Conservation (phyloP, 2,113 vertebrate species). For the Poecilia latipinna region DNA sequence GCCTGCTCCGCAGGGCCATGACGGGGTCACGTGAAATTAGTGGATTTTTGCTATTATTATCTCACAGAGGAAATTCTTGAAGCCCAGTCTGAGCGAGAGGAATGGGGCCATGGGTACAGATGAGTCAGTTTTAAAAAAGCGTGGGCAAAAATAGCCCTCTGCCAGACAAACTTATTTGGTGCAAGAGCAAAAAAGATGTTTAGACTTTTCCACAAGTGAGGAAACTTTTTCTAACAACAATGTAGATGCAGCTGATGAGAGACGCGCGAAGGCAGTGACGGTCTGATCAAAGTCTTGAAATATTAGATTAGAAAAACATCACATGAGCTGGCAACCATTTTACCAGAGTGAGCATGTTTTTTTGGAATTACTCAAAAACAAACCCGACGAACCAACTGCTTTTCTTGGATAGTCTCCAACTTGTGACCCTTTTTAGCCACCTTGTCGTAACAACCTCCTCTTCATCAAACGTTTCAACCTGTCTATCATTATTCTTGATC, state of each 20-base stretch:
- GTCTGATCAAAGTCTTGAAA: constrained; percentile 52
- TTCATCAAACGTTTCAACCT: background rate
- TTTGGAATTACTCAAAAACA: constrained; percentile 46
- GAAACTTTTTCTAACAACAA: constrained; percentile 16
- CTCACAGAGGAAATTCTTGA: constrained; percentile 70
- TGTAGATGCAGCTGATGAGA: constrained; percentile 14
- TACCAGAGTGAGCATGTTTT: constrained; percentile 47
- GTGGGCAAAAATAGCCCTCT: constrained; percentile 60
- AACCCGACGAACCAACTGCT: constrained; percentile 60
- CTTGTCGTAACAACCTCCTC: too few species aligned
- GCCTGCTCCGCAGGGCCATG: constrained; percentile 52
- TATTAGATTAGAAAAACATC: constrained; percentile 60
- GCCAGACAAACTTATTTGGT: constrained; percentile 61
- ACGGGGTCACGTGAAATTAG: constrained; percentile 68
- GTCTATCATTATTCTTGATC: background rate
- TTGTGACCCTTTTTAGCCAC: constrained; percentile 20
- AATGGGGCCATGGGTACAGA: constrained; percentile 48
- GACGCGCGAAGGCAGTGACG: constrained; percentile 17
- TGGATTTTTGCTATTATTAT: constrained; percentile 73
- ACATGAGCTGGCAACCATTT: constrained; percentile 36
- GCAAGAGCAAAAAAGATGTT: constrained; percentile 27
- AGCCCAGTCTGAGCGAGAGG: constrained; percentile 27
- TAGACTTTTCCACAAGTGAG: constrained; percentile 61
- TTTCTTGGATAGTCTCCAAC: constrained; percentile 47
- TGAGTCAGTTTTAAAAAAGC: constrained; percentile 40